Conservation (phyloP, 2,797 vertebrate species). For the Sparidentex hasta region DNA sequence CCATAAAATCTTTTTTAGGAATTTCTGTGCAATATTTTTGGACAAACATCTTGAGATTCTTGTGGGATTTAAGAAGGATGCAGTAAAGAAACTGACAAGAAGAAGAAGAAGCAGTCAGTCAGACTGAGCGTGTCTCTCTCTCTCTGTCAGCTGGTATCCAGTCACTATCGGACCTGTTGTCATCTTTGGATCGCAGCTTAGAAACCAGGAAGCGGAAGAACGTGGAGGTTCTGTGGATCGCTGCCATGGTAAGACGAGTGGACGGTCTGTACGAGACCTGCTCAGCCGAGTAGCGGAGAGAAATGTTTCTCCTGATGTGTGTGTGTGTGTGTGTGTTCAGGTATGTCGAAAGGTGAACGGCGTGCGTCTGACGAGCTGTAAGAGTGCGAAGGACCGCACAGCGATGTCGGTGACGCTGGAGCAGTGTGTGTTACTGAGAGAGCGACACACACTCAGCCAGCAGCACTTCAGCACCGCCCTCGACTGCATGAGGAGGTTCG, state of each 20-base stretch:
- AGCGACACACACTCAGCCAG: conserved; percentile 87
- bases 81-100: not conserved
- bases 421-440: conserved; percentile 90
- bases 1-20: too few species aligned
- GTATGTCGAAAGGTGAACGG: conserved; percentile 90
- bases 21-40: too few species aligned
- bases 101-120: too few species aligned
- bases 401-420: conserved; percentile 94
- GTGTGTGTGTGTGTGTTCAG: conserved; percentile 70
- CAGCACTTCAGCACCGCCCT: conserved; percentile 89
- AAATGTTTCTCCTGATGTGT: not conserved
- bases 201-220: conserved; percentile 94
- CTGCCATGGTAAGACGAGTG: conserved; percentile 87
- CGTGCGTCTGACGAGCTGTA: conserved; percentile 93
- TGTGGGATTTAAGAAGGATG: too few species aligned
- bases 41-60: too few species aligned
- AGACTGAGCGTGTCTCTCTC: not conserved
- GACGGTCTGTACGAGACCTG: not conserved
- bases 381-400: conserved; percentile 94
- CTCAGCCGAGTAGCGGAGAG: too few species aligned
- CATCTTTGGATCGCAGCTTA: conserved; percentile 90
- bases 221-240: conserved; percentile 94
- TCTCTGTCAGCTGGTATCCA: conserved; percentile 81
- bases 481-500: conserved; percentile 91
- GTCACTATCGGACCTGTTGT: conserved; percentile 89